These are phyloP conservation scores for Sebastes taczanowskii DNA, from an alignment of 2,797 vertebrate genomes.

Conservation along the genomic window DNA sequence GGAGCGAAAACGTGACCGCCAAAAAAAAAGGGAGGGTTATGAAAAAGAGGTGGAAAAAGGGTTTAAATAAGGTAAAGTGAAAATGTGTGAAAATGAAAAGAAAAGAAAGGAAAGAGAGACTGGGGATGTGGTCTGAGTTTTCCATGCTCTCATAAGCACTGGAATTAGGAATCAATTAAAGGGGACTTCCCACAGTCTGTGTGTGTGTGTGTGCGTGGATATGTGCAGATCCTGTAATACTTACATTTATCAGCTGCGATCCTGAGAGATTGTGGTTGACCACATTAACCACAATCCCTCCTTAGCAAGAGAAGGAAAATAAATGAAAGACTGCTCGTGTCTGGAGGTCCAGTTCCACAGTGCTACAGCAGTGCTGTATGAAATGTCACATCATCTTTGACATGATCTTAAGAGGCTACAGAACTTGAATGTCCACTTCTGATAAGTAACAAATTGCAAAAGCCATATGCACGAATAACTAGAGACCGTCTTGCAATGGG, in stretches of 20 bases:
- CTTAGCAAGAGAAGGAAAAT: background rate
- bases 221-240: background rate
- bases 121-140: constrained; percentile 5
- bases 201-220: too few relatives aligned
- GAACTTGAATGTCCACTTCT: background rate
- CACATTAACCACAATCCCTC: background rate
- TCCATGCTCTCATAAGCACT: constrained; percentile 35
- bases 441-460: background rate
- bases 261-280: background rate
- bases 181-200: constrained; percentile 1
- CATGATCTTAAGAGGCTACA: background rate
- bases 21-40: constrained; percentile 7
- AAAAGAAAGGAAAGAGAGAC: background rate
- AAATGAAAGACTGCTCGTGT: background rate
- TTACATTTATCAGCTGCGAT: background rate
- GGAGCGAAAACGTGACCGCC: background rate
- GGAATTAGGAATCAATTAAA: constrained; percentile 21
- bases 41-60: constrained; percentile 20
- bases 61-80: constrained; percentile 39
- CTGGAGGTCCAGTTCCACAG: background rate
- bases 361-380: background rate
- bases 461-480: background rate
- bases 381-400: background rate
- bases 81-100: constrained; percentile 46
- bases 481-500: background rate